Conservation (phyloP, 1,140 invertebrate genomes). For the Ectropis grisescens region DNA sequence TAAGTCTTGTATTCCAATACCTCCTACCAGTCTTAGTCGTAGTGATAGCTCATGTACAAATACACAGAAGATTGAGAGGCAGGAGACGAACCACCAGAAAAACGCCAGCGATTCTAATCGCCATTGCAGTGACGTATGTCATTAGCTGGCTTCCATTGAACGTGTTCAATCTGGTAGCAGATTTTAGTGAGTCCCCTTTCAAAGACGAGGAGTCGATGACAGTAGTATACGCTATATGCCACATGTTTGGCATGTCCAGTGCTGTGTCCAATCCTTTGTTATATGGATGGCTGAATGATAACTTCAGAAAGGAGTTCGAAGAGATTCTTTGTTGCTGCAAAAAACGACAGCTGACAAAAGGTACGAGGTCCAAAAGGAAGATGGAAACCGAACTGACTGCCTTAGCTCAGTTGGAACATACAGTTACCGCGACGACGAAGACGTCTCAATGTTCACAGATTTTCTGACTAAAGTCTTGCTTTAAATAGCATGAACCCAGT, state of each 20-base stretch:
- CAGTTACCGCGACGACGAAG: conserved; percentile 57
- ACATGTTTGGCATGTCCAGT: conserved; percentile 85
- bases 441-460: conserved; percentile 68
- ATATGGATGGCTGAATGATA: conserved; percentile 99
- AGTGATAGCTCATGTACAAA: conserved; percentile 74
- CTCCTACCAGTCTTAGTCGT: conserved; percentile 87
- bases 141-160: conserved; percentile 91
- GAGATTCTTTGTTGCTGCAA: conserved; percentile 80
- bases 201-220: conserved; percentile 70
- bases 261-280: conserved; percentile 92
- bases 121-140: conserved; percentile 88
- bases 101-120: conserved; percentile 85
- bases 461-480: conserved; percentile 66
- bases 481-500: conserved; percentile 52
- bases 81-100: conserved; percentile 75
- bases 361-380: conserved; percentile 63
- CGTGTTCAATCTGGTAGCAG: conserved; percentile 84
- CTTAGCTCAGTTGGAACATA: conserved; percentile 73
- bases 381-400: conserved; percentile 71
- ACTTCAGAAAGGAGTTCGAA: conserved; percentile 97
- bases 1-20: conserved; percentile 88
- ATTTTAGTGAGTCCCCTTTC: conserved; percentile 74
- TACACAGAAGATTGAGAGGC: conserved; percentile 63
- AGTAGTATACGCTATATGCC: conserved; percentile 83
- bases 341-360: conserved; percentile 60